Percentiles rank a stretch among this genome's conserved stretches.
phyloP scores from a whole-genome alignment of 2,888 invertebrate genomes.

The Resseliella maxima region DNA sequence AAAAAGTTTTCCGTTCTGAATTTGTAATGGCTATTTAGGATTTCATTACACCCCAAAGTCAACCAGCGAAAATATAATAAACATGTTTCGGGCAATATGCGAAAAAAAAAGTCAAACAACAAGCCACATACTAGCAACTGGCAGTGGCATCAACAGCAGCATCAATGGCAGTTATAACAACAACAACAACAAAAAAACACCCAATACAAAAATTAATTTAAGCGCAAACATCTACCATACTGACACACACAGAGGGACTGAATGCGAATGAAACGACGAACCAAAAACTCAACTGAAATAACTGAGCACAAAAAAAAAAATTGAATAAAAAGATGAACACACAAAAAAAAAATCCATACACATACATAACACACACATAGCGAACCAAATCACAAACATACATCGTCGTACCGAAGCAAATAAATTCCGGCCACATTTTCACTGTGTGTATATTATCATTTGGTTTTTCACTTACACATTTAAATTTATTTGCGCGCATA shows the following conservation, averaged over 20 bases:
- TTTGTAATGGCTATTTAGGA: slow-evolving; percentile 51
- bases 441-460: not conserved
- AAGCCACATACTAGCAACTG: slow-evolving; percentile 34
- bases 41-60: slow-evolving; percentile 51
- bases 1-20: slow-evolving; percentile 48
- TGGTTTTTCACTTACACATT: slow-evolving; percentile 35
- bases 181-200: not conserved
- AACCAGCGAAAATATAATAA: slow-evolving; percentile 43
- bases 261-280: slow-evolving; percentile 5
- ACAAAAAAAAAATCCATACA: not conserved
- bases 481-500: slow-evolving; percentile 31
- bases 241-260: slow-evolving; percentile 16
- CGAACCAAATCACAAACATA: slow-evolving; percentile 23
- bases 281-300: not conserved
- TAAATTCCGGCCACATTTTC: slow-evolving; percentile 38
- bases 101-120: slow-evolving; percentile 5
- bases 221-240: slow-evolving; percentile 46
- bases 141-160: not conserved
- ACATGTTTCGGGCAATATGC: slow-evolving; percentile 45
- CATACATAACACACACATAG: not conserved
- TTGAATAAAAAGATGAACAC: not conserved
- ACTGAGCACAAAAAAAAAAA: not conserved
- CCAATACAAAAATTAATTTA: slow-evolving; percentile 53
- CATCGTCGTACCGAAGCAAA: slow-evolving; percentile 40
- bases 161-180: not conserved